Conservation (phyloP, 2,888 invertebrate species). For the Calameuta filiformis region DNA sequence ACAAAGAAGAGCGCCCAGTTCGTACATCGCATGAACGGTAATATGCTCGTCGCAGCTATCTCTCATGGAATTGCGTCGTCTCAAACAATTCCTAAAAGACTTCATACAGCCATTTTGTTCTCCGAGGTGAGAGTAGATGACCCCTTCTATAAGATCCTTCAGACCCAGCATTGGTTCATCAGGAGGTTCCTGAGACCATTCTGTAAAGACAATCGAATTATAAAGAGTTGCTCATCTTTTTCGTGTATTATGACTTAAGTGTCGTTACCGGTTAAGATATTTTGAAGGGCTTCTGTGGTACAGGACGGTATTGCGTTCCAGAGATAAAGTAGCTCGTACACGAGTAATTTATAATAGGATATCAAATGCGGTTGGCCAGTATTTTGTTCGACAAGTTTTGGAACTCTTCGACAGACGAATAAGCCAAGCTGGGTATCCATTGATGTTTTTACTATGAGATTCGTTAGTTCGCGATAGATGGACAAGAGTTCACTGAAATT, state of each 20-base stretch:
- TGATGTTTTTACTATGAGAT: conserved; percentile 54
- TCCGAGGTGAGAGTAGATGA: conserved; percentile 65
- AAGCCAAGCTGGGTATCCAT: conserved; percentile 57
- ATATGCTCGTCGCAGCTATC: conserved; percentile 67
- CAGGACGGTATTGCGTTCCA: conserved; percentile 76
- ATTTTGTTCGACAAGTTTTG: conserved; percentile 48
- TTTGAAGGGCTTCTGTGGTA: conserved; percentile 59
- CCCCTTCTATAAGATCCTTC: conserved; percentile 68
- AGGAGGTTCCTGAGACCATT: conserved; percentile 50
- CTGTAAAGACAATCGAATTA: conserved; percentile 43
- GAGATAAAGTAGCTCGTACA: conserved; percentile 75
- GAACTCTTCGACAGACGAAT: conserved; percentile 56
- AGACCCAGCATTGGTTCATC: conserved; percentile 71
- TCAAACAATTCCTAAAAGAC: conserved; percentile 51
- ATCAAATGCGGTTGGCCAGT: conserved; percentile 41
- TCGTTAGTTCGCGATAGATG: conserved; percentile 61
- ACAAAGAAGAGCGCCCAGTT: conserved; percentile 68
- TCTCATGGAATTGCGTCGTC: conserved; percentile 40
- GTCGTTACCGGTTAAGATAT: conserved; percentile 65
- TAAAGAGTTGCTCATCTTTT: background rate
- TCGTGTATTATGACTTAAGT: background rate
- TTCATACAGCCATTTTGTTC: conserved; percentile 50
- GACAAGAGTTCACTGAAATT: conserved; percentile 59
- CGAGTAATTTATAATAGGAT: conserved; percentile 70
- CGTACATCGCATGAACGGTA: conserved; percentile 75